These are phyloP conservation scores for Dermatemys mawii DNA, from an alignment of 2,113 vertebrate genomes.

Conservation along the genomic window DNA sequence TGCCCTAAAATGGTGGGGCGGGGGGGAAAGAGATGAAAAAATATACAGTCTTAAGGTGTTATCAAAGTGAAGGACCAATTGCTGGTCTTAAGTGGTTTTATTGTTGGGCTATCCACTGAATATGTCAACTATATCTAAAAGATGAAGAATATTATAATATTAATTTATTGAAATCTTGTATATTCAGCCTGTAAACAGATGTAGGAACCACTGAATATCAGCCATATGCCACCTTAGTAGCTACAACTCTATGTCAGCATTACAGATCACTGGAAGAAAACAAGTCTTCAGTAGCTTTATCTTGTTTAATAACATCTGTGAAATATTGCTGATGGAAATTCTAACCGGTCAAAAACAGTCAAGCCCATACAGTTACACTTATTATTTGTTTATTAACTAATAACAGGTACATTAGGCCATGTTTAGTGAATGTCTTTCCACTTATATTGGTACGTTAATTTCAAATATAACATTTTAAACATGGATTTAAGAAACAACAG, in stretches of 20 bases:
- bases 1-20: not conserved
- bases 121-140: not conserved
- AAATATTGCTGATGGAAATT: not conserved
- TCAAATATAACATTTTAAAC: not conserved
- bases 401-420: not conserved
- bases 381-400: not conserved
- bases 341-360: not conserved
- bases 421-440: not conserved
- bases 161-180: not conserved
- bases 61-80: not conserved
- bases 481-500: not conserved
- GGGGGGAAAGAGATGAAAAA: too few species aligned
- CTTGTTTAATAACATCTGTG: not conserved
- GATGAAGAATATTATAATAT: not conserved
- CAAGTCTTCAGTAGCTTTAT: not conserved
- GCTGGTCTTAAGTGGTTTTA: not conserved
- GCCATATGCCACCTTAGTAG: not conserved
- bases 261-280: not conserved
- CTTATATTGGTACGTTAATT: not conserved
- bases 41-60: not conserved
- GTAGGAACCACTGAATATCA: not conserved
- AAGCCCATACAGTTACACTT: not conserved
- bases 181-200: not conserved
- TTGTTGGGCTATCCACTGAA: not conserved
- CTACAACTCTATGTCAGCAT: accelerated